Evolutionary conservation across 1,140 invertebrate genomes (phyloP).

Genomic region (Micrasema longulum): DNA sequence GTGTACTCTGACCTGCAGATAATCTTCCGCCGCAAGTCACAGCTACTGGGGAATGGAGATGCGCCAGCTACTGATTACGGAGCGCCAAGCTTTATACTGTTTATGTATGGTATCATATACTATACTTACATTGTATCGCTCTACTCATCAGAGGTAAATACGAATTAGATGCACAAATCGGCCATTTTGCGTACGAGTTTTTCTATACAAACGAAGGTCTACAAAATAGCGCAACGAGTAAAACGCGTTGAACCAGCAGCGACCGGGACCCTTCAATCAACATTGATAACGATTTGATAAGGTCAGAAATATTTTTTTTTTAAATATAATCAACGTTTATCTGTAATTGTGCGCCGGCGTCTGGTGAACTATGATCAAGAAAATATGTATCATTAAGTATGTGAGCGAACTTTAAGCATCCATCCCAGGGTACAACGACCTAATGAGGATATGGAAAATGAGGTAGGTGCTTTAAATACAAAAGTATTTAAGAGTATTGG

Average conservation of each 20-base stretch:
- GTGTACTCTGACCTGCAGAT: constrained; percentile 52
- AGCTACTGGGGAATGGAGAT: not conserved
- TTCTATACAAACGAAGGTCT: no score
- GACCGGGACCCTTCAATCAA: constrained; percentile 1
- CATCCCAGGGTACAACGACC: constrained; percentile 8
- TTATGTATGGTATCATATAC: no score
- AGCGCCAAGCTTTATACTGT: not conserved
- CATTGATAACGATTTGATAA: constrained; percentile 18
- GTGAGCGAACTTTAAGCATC: constrained; percentile 27
- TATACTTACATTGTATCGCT: no score
- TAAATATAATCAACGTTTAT: constrained; percentile 12
- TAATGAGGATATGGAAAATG: not conserved
- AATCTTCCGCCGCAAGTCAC: constrained; percentile 32
- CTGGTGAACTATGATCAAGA: constrained; percentile 33
- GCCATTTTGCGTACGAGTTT: no score
- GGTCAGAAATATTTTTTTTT: constrained; percentile 2
- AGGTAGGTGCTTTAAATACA: no score
- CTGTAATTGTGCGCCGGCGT: constrained; percentile 27
- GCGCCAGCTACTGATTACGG: not conserved
- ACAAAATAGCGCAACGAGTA: not conserved
- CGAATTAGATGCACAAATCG: no score
- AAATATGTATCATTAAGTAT: constrained; percentile 1
- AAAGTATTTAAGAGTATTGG: no score
- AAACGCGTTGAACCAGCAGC: not conserved
- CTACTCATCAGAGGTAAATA: no score